Conservation (phyloP, 1,140 invertebrate genomes). For the Riptortus pedestris region DNA sequence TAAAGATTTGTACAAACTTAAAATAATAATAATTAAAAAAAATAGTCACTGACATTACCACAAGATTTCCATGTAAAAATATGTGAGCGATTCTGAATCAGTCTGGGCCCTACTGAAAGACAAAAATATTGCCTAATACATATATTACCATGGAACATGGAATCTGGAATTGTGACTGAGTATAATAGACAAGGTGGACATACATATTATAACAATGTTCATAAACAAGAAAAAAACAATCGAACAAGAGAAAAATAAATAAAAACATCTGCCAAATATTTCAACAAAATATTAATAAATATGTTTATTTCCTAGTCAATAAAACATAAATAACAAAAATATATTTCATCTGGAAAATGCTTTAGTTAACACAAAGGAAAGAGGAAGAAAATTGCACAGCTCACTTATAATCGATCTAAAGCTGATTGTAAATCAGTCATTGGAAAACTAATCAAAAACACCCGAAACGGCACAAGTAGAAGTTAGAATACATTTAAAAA, state of each 20-base stretch:
- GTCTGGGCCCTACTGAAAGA: slow-evolving; percentile 19
- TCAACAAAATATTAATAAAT: slow-evolving; percentile 19
- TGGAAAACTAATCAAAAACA: no score
- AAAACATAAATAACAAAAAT: no score
- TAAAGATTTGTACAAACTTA: slow-evolving; percentile 11
- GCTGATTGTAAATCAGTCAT: no score
- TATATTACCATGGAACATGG: slow-evolving; percentile 6
- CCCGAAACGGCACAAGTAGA: no score
- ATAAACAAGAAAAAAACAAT: neutral
- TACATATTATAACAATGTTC: neutral
- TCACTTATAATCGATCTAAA: no score
- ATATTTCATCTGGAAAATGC: no score
- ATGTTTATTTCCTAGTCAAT: no score
- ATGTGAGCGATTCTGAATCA: slow-evolving; percentile 18
- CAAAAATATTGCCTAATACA: slow-evolving; percentile 17
- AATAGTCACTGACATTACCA: slow-evolving; percentile 8
- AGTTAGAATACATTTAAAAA: no score
- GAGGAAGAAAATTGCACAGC: no score
- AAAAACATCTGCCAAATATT: no score
- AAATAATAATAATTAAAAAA: slow-evolving; percentile 4
- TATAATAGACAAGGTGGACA: neutral
- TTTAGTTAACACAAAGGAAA: no score
- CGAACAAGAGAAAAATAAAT: no score
- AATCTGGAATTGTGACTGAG: slow-evolving; percentile 16
- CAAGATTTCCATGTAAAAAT: slow-evolving; percentile 12